Evolutionary conservation across 1,140 invertebrate genomes (phyloP), one percentile per base, ranked within the genome.

Genomic region (Nasonia vitripennis): DNA sequence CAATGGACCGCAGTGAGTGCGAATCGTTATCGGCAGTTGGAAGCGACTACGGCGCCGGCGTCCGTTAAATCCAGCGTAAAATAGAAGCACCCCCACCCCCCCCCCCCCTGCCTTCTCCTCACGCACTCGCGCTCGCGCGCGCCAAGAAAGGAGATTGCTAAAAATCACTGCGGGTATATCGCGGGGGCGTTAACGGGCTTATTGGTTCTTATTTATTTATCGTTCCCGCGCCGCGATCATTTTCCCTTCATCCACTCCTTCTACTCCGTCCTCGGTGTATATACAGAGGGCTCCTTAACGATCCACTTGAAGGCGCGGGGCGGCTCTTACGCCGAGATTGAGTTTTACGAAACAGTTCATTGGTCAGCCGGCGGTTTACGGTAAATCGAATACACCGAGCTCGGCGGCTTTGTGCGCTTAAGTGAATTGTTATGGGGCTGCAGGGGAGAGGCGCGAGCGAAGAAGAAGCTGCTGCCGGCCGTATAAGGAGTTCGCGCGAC

Each of bases 191-290:
- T 91, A 89, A 90, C 88, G 90, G 89, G 86, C 84, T 89, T 89
- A 91, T 91, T 89, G 90, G 87, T 87, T 87, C 87, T 90, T 91
- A 91, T 88, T 91, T 91, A 91, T 91, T 91, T 91, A 91, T 92
- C 88, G 90, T 88, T 87, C 75, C 85, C 67, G 31, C 68, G 23
- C 14, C 0, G n/a, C 55, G 55, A 62, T 62, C 55, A 62, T 62
- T 62, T n/a, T 62, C 55, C 20, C 4, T 20, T n/a, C 55, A 20
- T 62, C 55, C 17, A 20, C 55, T 62, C n/a, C 55, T 5, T 62
- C 55, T 62, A 6, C 34, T 45, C 1, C 34, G 31, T 34, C 34
- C 1, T 45, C 41, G 41, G 41, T 45, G 41, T 45, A 7, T 45
- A 45, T 45, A 45, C 9, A 1, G 55, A 37, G 67, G 2, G 41